Evolutionary conservation across 2,113 vertebrate species (phyloP).

Genomic region (Trichechus manatus): DNA sequence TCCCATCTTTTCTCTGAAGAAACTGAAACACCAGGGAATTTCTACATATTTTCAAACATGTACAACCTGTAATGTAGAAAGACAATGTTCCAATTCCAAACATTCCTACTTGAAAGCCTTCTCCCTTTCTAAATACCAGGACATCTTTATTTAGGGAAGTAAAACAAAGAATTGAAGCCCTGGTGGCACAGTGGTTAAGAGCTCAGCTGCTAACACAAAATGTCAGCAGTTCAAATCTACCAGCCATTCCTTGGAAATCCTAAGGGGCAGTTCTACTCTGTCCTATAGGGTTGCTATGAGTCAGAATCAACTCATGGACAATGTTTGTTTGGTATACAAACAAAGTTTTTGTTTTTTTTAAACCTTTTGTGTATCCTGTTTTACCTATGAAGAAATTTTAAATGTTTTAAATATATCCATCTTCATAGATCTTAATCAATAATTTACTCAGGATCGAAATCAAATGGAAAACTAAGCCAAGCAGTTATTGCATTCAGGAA

Average conservation of each 20-base stretch:
- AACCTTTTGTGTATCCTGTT: neutral
- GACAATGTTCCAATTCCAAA: neutral
- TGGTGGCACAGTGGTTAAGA: no score
- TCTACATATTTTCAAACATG: neutral
- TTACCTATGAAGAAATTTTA: neutral
- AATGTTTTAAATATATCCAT: neutral
- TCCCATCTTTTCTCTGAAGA: neutral
- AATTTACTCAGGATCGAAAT: neutral
- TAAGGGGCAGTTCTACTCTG: no score
- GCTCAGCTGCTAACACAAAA: no score
- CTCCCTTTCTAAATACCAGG: neutral
- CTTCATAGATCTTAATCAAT: neutral
- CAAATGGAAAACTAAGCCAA: neutral
- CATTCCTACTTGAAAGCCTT: neutral
- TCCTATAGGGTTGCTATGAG: no score
- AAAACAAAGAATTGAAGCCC: neutral
- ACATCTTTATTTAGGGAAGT: neutral
- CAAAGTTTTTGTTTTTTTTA: neutral
- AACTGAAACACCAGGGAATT: neutral
- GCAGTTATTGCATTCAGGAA: neutral
- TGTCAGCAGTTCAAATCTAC: no score
- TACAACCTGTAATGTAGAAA: neutral
- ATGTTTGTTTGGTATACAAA: no score
- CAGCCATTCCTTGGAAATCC: no score
- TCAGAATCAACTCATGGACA: no score